Evolutionary conservation across 2,888 invertebrate species (phyloP).

Genomic region (Xanthia icteritia): DNA sequence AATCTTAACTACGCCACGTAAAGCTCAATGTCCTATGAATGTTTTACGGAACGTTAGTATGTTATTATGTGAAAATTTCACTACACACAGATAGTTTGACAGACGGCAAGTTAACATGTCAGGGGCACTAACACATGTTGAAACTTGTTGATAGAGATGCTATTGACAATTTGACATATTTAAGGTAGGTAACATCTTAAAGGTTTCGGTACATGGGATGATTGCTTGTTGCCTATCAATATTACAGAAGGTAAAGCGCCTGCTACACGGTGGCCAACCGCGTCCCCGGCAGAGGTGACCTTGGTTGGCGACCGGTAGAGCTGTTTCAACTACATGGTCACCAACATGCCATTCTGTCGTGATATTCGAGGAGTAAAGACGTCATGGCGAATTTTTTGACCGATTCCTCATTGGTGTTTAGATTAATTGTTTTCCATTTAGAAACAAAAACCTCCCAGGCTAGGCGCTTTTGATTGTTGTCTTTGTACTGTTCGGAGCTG

Average conservation of each 20-base stretch:
- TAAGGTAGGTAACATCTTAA: conserved; percentile 47
- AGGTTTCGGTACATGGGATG: conserved; percentile 20
- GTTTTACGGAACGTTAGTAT: conserved; percentile 56
- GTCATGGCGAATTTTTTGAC: too few relatives aligned
- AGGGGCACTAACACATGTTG: conserved; percentile 81
- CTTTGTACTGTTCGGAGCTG: too few relatives aligned
- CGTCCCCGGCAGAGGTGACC: too few relatives aligned
- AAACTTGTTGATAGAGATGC: conserved; percentile 85
- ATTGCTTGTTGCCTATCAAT: conserved; percentile 33
- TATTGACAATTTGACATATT: conserved; percentile 81
- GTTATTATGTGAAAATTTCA: conserved; percentile 71
- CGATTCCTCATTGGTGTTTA: too few relatives aligned
- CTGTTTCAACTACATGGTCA: too few relatives aligned
- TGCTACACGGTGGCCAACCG: too few relatives aligned
- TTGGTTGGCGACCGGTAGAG: too few relatives aligned
- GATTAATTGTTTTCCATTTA: too few relatives aligned
- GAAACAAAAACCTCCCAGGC: too few relatives aligned
- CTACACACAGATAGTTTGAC: conserved; percentile 87
- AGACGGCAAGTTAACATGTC: conserved; percentile 90
- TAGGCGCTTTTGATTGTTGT: too few relatives aligned
- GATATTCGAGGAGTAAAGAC: too few relatives aligned
- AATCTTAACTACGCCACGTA: conserved; percentile 74
- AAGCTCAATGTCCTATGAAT: conserved; percentile 74
- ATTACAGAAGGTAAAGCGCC: conserved; percentile 16
- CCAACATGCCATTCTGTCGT: too few relatives aligned